Percentiles rank a stretch among this genome's conserved stretches.
Conservation (phyloP, 1,140 invertebrate species). For the Cecropterus lyciades region DNA sequence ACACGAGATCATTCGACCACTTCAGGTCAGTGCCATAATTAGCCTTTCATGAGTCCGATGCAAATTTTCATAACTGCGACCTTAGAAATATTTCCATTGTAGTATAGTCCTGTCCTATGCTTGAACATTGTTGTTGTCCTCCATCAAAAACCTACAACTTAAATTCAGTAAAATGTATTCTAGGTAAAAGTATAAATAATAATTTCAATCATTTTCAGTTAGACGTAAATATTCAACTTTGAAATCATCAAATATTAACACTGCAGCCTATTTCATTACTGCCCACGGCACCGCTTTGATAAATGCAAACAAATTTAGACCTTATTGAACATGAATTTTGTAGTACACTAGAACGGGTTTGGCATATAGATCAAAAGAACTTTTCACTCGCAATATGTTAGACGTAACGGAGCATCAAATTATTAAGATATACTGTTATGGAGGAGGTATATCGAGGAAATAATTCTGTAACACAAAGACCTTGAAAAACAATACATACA, state of each 20-base stretch:
- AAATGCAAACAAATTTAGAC: constrained; percentile 37
- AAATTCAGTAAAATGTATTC: too few relatives aligned
- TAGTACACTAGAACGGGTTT: constrained; percentile 36
- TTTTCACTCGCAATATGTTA: constrained; percentile 46
- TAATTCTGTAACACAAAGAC: background rate
- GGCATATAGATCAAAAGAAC: constrained; percentile 45
- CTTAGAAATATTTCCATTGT: too few relatives aligned
- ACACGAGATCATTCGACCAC: too few relatives aligned
- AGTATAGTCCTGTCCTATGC: too few relatives aligned
- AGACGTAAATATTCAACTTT: constrained; percentile 9
- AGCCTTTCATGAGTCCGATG: too few relatives aligned
- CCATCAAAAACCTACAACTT: too few relatives aligned
- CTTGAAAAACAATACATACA: too few relatives aligned
- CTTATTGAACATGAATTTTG: constrained; percentile 33
- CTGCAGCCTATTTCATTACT: constrained; percentile 24
- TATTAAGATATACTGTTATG: constrained; percentile 28
- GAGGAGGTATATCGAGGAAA: constrained; percentile 7
- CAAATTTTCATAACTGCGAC: too few relatives aligned
- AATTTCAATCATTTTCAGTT: constrained; percentile 9
- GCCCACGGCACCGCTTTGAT: background rate
- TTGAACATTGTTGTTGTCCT: too few relatives aligned
- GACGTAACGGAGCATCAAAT: constrained; percentile 43
- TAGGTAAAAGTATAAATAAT: too few relatives aligned
- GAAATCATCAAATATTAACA: constrained; percentile 31
- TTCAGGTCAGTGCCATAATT: too few relatives aligned